Conservation (phyloP, 2,113 vertebrate species). For the Crotalus viridis region DNA sequence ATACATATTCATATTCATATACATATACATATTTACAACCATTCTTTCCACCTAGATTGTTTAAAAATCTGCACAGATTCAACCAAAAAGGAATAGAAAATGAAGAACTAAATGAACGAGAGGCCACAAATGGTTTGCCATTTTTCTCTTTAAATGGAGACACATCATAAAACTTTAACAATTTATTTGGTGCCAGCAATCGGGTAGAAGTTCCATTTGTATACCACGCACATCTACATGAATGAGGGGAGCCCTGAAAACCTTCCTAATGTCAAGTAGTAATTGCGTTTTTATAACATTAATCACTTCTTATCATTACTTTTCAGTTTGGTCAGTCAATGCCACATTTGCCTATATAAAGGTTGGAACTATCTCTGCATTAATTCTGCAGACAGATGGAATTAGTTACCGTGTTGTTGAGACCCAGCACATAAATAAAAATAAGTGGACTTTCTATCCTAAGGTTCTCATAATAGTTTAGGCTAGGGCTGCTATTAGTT, state of each 20-base stretch:
- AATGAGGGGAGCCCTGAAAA: conserved; percentile 8
- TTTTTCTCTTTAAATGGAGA: conserved; percentile 35
- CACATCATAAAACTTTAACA: conserved; percentile 49
- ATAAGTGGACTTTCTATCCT: conserved; percentile 16
- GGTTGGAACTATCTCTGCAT: not conserved
- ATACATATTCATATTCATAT: not conserved
- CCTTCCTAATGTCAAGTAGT: conserved; percentile 23
- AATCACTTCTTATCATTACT: conserved; percentile 43
- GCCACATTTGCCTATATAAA: conserved; percentile 28
- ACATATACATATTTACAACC: conserved; percentile 19
- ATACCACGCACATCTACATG: not conserved
- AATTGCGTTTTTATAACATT: conserved; percentile 52
- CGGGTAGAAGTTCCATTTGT: conserved; percentile 33
- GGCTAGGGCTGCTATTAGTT: conserved; percentile 13
- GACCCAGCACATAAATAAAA: conserved; percentile 36
- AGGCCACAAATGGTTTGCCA: conserved; percentile 29
- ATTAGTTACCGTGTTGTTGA: conserved; percentile 30
- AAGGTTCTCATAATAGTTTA: conserved; percentile 13
- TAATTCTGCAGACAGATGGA: conserved; percentile 30
- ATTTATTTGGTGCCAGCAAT: conserved; percentile 41
- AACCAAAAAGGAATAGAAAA: conserved; percentile 48
- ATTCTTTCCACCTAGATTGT: conserved; percentile 49
- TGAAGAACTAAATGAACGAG: conserved; percentile 36
- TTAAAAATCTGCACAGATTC: not conserved
- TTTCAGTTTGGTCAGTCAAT: conserved; percentile 46